These are phyloP conservation scores for Brachylomia viminalis DNA, from an alignment of 2,888 invertebrate species.

Conservation along the genomic window DNA sequence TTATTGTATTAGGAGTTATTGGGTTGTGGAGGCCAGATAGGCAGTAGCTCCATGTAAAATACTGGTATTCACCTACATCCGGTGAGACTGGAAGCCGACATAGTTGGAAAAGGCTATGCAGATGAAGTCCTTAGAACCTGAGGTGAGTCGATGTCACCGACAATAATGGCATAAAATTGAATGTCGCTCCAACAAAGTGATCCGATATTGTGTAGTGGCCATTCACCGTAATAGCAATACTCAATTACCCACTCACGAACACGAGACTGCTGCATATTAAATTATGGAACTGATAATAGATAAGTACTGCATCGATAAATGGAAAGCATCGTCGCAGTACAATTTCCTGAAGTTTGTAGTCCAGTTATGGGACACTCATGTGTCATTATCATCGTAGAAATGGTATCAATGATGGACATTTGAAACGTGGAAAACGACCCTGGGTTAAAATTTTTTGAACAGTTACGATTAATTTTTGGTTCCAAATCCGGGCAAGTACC, in stretches of 20 bases:
- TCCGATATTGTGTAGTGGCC: slow-evolving; percentile 4
- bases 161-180: background rate
- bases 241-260: background rate
- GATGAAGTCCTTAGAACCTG: background rate
- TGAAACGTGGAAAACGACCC: background rate
- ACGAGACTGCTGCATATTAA: slow-evolving; percentile 21
- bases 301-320: background rate
- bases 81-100: no score
- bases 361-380: background rate
- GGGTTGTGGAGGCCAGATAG: no score
- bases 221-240: slow-evolving; percentile 30
- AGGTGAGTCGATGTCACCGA: background rate
- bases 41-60: no score
- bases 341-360: background rate
- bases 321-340: background rate
- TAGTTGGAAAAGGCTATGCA: no score
- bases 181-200: background rate
- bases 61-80: no score
- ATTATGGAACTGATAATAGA: background rate
- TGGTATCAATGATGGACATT: background rate
- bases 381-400: background rate
- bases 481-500: background rate
- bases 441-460: background rate
- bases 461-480: background rate
- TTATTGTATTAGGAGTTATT: no score